Evolutionary conservation across 1,140 invertebrate species (phyloP).

Genomic region (Cataglyphis hispanica): DNA sequence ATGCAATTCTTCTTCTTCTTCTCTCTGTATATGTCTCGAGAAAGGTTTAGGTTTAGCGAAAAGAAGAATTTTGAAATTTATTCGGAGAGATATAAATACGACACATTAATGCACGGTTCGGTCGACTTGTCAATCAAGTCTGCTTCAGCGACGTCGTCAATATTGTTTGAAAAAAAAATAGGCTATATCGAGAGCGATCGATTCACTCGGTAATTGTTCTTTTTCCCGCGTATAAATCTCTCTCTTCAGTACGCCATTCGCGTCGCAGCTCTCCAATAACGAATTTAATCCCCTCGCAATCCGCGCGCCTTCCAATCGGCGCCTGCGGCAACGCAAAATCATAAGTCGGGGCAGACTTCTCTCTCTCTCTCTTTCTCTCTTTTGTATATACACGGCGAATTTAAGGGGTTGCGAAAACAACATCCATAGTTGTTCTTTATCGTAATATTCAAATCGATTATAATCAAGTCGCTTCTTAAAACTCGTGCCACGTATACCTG

Average conservation of each 20-base stretch:
- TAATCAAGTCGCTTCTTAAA: background rate
- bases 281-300: constrained; percentile 70
- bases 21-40: background rate
- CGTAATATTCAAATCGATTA: background rate
- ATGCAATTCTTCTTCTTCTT: background rate
- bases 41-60: background rate
- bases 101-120: constrained; percentile 4
- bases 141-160: constrained; percentile 18
- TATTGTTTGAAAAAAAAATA: constrained; percentile 24
- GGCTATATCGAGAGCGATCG: constrained; percentile 29
- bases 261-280: constrained; percentile 55
- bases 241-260: constrained; percentile 48
- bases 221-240: constrained; percentile 48
- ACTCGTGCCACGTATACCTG: background rate
- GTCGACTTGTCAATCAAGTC: constrained; percentile 1
- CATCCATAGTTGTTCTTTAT: background rate
- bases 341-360: constrained; percentile 38
- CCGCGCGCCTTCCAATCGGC: constrained; percentile 36
- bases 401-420: constrained; percentile 4
- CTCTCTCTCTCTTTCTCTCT: background rate
- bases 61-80: background rate
- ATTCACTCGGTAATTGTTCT: constrained; percentile 59
- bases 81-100: background rate
- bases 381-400: background rate
- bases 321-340: constrained; percentile 62